Percentiles rank a stretch among this genome's conserved stretches.
Conservation (phyloP, 2,888 invertebrate genomes). For the Oscheius sp. region DNA sequence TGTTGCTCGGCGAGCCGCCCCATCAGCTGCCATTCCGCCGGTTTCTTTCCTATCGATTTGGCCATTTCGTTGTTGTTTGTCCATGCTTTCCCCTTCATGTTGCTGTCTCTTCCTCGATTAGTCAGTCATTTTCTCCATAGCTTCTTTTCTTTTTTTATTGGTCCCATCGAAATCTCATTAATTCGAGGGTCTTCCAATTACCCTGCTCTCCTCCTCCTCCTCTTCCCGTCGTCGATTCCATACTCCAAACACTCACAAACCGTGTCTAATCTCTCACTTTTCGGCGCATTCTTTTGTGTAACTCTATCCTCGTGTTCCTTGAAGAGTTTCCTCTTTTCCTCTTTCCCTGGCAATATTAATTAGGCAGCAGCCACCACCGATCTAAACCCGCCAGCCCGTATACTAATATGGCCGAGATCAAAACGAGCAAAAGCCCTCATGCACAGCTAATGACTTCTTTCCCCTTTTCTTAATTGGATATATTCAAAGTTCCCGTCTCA, state of each 20-base stretch:
- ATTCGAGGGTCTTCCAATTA: background rate
- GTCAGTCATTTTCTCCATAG: background rate
- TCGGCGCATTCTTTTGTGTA: slow-evolving; percentile 8
- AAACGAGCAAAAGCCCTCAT: too few species aligned
- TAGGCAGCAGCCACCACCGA: background rate
- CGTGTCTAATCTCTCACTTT: background rate
- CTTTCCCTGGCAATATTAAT: background rate
- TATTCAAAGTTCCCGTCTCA: background rate
- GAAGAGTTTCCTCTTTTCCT: background rate
- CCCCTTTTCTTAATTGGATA: background rate
- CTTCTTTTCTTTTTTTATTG: too few species aligned
- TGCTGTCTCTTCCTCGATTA: slow-evolving; percentile 12
- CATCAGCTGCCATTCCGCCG: slow-evolving; percentile 34
- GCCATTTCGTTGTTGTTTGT: slow-evolving; percentile 18
- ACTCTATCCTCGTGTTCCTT: slow-evolving; percentile 3
- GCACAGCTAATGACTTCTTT: background rate
- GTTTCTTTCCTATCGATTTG: slow-evolving; percentile 31
- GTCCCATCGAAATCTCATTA: too few species aligned
- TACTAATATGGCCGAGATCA: too few species aligned
- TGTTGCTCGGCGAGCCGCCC: slow-evolving; percentile 24
- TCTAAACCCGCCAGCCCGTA: too few species aligned
- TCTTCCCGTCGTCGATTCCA: too few species aligned
- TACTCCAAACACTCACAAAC: too few species aligned
- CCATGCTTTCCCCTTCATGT: slow-evolving; percentile 16
- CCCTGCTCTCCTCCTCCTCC: background rate